A percentile compares a stretch with the other conserved stretches of the same genome.
Conservation (phyloP, 35 echinoderm and acorn worm species). For the Apostichopus japonicus region DNA sequence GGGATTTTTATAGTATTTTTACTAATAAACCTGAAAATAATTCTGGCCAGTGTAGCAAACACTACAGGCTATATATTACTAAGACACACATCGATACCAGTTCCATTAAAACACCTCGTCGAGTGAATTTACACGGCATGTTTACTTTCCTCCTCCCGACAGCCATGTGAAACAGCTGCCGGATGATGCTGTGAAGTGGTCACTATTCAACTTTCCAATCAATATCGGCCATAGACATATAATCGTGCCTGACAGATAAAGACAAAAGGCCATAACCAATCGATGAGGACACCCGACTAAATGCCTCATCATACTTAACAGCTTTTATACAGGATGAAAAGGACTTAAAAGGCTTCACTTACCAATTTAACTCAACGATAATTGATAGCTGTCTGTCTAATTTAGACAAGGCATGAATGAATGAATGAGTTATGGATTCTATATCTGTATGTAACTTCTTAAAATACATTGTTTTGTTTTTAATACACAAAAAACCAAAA, state of each 20-base stretch:
- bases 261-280: slow-evolving; percentile 29
- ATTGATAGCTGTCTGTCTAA: not conserved
- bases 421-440: too few relatives aligned
- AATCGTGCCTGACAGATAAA: slow-evolving; percentile 5
- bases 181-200: slow-evolving; percentile 11
- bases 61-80: too few relatives aligned
- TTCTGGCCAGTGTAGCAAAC: too few relatives aligned
- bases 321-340: not conserved
- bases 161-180: slow-evolving; percentile 12
- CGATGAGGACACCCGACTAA: not conserved
- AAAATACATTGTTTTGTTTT: too few relatives aligned
- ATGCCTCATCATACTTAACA: not conserved
- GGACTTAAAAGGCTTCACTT: not conserved
- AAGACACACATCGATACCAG: not conserved
- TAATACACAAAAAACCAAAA: too few relatives aligned
- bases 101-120: slow-evolving; percentile 23
- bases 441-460: too few relatives aligned
- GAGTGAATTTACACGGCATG: not conserved
- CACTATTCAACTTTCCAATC: not conserved
- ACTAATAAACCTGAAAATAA: too few relatives aligned
- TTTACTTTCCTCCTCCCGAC: slow-evolving; percentile 5
- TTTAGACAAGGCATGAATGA: too few relatives aligned
- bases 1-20: too few relatives aligned
- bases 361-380: not conserved
- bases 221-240: not conserved